phyloP scores from a whole-genome alignment of 2,797 vertebrate genomes.

The Acrocephalus scirpaceus region DNA sequence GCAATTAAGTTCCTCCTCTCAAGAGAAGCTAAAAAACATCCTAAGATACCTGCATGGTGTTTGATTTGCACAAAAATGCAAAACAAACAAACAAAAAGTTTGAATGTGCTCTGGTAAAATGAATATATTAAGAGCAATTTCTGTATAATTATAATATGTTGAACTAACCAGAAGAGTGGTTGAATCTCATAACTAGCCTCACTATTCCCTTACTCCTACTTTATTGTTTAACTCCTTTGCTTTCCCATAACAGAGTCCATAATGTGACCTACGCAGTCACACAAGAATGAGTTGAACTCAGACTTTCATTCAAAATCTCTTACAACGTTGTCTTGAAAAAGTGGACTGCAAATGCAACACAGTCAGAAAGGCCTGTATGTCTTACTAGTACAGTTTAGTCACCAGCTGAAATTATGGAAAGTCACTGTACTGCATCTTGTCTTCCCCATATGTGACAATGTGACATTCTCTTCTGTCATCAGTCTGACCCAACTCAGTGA shows the following conservation, averaged over 20 bases:
- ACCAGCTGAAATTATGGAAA: not conserved
- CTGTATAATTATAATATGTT: not conserved
- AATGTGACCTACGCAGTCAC: not conserved
- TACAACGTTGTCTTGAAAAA: not conserved
- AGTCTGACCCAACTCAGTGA: not conserved
- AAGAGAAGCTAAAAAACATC: not conserved
- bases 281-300: not conserved
- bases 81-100: not conserved
- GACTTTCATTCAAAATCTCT: not conserved
- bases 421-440: not conserved
- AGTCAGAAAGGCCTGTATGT: not conserved
- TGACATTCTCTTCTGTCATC: not conserved
- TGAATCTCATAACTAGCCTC: not conserved
- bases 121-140: not conserved
- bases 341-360: not conserved
- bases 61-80: not conserved
- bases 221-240: not conserved
- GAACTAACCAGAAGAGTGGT: not conserved
- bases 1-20: not conserved
- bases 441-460: not conserved
- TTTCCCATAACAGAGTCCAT: not conserved
- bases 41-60: rapidly evolving
- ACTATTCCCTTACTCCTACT: not conserved
- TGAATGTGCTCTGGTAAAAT: not conserved
- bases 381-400: not conserved